phyloP scores from a whole-genome alignment of 2,797 vertebrate species.

The Austrolebias charrua region DNA sequence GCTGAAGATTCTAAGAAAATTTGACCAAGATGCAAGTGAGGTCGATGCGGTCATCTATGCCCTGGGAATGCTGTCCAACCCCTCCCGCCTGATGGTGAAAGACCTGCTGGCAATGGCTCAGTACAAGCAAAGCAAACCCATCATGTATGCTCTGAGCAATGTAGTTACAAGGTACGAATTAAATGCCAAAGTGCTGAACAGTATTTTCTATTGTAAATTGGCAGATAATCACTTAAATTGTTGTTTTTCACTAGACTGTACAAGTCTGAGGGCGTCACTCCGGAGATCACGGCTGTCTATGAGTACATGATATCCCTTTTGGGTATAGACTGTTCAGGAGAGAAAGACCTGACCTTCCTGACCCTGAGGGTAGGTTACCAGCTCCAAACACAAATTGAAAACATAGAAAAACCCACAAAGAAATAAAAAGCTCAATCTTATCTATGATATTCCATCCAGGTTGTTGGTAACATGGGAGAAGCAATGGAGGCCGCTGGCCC shows the following conservation, averaged over 20 bases:
- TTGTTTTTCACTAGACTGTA: slow-evolving; percentile 76
- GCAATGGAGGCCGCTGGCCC: slow-evolving; percentile 81
- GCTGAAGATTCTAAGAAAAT: slow-evolving; percentile 81
- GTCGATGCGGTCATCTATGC: slow-evolving; percentile 84
- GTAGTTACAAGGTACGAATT: slow-evolving; percentile 82
- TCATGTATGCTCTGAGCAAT: slow-evolving; percentile 89
- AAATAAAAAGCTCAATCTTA: neutral
- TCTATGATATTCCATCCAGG: slow-evolving; percentile 66
- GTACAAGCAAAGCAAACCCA: slow-evolving; percentile 85
- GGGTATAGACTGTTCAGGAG: slow-evolving; percentile 82
- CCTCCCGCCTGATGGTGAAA: slow-evolving; percentile 77
- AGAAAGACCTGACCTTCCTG: slow-evolving; percentile 86
- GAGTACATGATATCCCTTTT: slow-evolving; percentile 84
- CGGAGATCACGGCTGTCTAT: slow-evolving; percentile 81
- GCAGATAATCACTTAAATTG: slow-evolving; percentile 11
- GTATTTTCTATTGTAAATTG: slow-evolving; percentile 13
- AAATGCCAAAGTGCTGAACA: neutral
- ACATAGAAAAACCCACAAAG: neutral
- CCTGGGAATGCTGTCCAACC: slow-evolving; percentile 82
- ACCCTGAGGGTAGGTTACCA: slow-evolving; percentile 82
- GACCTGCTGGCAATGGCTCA: slow-evolving; percentile 87
- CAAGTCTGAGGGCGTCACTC: slow-evolving; percentile 66
- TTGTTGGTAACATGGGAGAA: slow-evolving; percentile 91
- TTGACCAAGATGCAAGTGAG: slow-evolving; percentile 66
- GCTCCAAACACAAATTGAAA: neutral